Evolutionary conservation across 2,797 vertebrate genomes (phyloP), one percentile per base, ranked within the genome.

Genomic region (Morus bassanus): DNA sequence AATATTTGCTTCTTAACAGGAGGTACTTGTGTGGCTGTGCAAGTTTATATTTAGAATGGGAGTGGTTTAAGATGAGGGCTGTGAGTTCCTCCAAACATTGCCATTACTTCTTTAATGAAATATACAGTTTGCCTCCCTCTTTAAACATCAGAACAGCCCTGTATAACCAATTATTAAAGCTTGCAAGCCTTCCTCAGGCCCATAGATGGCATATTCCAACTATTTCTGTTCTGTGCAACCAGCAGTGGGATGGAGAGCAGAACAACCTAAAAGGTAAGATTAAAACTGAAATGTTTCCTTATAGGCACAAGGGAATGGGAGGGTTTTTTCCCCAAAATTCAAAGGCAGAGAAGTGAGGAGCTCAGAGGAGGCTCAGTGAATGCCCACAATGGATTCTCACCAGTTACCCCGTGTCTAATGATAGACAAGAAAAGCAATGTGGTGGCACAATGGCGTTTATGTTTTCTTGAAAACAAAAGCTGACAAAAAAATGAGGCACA

Each of bases 191-290:
- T 76, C 84, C 63, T 95, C 73, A 94, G 89, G 84, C 97, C 97
- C 80, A 59, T 96, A 97, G 97, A 89, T 97, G 97, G 97, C 97
- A 96, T 68, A 88, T 93, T 97, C 69, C 86, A 87, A 90, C 97
- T 91, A 75, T 78, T 80, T 91, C 85, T 96, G 89, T 50, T 91
- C 81, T 41, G 28, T 74, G 70, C 94, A 92, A 85, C 16, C 53
- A 39, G 69, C 46, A 85, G 50, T 30, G 56, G 48, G 39, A 60
- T 7, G 15, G 69, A 63, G 41, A 73, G 11, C 37, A 70, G 45
- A 93, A 28, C 25, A 85, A 61, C 6, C 13, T 84, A 74, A 95
- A 91, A 91, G 27, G 48, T 59, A 86, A 81, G 45, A 92, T 46
- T 82, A 69, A 85, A 93, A 92, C 30, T 2, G 65, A 85, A 89